Base-by-base conservation (phyloP, 2,113 vertebrate species). In the Mesembrinibis cayennensis region DNA sequence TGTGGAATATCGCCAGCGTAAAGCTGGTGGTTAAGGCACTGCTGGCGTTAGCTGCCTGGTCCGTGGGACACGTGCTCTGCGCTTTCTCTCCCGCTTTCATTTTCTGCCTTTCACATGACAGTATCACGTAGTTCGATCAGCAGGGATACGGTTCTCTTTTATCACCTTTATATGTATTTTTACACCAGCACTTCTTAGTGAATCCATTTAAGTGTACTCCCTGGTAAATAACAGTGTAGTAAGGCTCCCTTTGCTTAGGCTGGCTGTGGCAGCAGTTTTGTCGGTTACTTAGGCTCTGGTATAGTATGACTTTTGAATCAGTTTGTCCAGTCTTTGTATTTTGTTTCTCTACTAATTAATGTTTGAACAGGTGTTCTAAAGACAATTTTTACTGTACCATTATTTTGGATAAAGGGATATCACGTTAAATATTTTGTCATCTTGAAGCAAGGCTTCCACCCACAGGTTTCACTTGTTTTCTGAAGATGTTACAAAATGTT, bases 181-280 rank as follows among this genome's bases (percentile, higher is more conserved):
- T 78, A 42, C 26, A 18, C 19, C 30, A 77, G 59, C 11, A 4
- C 29, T 70, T 62, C 25, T 45, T 2, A 14, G 42, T 53, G 50
- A 32, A 2, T 40, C 16, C 9, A 1, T 71, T 63, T 13, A n/a
- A 71, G 21, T 4, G 13, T 42, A 2, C 23, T 40, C 0, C 56
- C 14, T 21, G 38, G 58, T 61, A 58, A 82, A 45, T 16, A 53
- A 1, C 11, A 10, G 10, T 3, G 16, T 17, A 15, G 69, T 44
- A 15, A 49, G 69, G 26, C 69, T 78, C 21, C 45, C 42, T 70
- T 62, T 42, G 40, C 77, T 52, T 59, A 52, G 55, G 23, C 73
- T 77, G 82, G 44, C 72, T 82, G 63, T 11, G 26, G 1, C 44
- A 52, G 71, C 38, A 47, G 7, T 34, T 89, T 25, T 79, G 34